phyloP scores from a whole-genome alignment of 30 jellyfish, hydroid and myxozoan species.

The Cassiopea andromeda region DNA sequence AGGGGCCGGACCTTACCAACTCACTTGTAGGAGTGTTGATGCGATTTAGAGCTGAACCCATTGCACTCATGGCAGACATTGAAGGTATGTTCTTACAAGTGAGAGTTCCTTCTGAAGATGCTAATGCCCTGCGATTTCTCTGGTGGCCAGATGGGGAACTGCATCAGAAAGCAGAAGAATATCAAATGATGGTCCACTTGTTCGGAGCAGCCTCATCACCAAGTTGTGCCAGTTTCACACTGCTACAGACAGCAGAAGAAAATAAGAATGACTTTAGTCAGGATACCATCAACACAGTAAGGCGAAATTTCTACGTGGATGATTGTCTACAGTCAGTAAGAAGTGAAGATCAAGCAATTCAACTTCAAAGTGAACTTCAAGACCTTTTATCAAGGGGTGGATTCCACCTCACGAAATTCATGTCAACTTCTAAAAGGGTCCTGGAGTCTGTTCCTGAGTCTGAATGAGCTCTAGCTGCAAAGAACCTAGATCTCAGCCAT shows the following conservation, averaged over 20 bases:
- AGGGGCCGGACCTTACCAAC: constrained; percentile 68
- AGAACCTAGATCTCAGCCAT: constrained; percentile 23
- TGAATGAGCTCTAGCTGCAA: constrained; percentile 32
- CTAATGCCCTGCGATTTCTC: constrained; percentile 50
- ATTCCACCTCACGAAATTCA: constrained; percentile 52
- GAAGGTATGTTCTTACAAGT: constrained; percentile 75
- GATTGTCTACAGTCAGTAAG: constrained; percentile 43
- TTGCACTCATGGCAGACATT: constrained; percentile 68
- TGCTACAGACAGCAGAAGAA: constrained; percentile 52
- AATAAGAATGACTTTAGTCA: constrained; percentile 12
- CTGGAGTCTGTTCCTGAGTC: constrained; percentile 49
- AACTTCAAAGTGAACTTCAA: neutral
- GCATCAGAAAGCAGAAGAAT: constrained; percentile 6
- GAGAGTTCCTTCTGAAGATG: constrained; percentile 49
- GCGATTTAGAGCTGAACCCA: constrained; percentile 54
- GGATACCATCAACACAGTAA: constrained; percentile 19
- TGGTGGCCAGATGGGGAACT: constrained; percentile 70
- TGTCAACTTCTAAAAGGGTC: constrained; percentile 13
- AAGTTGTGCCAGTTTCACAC: constrained; percentile 62
- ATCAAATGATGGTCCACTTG: constrained; percentile 67
- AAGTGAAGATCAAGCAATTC: constrained; percentile 30
- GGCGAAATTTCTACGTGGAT: constrained; percentile 63
- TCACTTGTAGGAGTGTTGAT: constrained; percentile 57
- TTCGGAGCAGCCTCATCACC: constrained; percentile 68
- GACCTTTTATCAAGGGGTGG: constrained; percentile 40